A percentile compares a stretch with the other conserved stretches of the same genome.
Evolutionary conservation across 1,140 invertebrate species (phyloP).

Genomic region (Ladona fulva): DNA sequence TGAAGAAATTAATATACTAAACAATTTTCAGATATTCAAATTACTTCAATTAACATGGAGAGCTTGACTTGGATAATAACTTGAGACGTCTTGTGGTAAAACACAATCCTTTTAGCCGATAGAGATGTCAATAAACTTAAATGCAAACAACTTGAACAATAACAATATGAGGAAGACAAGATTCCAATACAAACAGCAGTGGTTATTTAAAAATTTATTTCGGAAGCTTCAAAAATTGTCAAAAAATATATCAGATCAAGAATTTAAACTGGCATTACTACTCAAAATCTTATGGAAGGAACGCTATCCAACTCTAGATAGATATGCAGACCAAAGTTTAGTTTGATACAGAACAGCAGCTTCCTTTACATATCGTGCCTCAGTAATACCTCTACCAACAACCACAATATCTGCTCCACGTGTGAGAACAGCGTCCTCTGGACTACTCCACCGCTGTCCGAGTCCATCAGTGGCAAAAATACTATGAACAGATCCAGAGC

Average conservation of each 20-base stretch:
- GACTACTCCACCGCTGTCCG: constrained; percentile 75
- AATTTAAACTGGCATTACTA: neutral
- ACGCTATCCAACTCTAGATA: constrained; percentile 38
- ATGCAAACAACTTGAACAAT: too few species aligned
- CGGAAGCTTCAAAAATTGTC: neutral
- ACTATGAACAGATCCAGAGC: constrained; percentile 40
- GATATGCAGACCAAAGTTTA: constrained; percentile 68
- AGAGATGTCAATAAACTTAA: too few species aligned
- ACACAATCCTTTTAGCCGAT: too few species aligned
- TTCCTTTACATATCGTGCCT: constrained; percentile 50
- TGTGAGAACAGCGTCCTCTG: constrained; percentile 64
- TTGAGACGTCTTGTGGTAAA: too few species aligned
- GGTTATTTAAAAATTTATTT: too few species aligned
- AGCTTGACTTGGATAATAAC: too few species aligned
- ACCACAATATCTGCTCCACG: constrained; percentile 86
- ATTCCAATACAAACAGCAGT: too few species aligned
- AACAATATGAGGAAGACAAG: too few species aligned
- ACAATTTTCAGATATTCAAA: too few species aligned
- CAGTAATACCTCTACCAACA: constrained; percentile 82
- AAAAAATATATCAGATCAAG: neutral
- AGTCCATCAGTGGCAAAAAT: constrained; percentile 34
- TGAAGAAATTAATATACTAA: too few species aligned
- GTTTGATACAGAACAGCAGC: constrained; percentile 62
- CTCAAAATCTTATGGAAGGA: neutral
- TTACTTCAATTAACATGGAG: too few species aligned